Evolutionary conservation across 2,888 invertebrate genomes (phyloP).

Genomic region (Desoria tigrina): DNA sequence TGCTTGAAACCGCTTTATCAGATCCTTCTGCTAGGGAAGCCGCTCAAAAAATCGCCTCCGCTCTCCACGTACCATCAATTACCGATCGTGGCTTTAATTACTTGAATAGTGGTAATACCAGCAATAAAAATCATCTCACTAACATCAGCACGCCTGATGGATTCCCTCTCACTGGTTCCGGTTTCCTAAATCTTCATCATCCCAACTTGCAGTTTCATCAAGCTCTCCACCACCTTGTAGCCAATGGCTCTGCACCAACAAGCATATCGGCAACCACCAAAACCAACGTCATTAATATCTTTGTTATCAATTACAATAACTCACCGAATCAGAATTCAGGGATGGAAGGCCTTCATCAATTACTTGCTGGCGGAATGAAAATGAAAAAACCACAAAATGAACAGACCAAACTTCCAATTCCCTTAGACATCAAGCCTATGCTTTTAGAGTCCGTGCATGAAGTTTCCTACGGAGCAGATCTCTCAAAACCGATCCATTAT

Average conservation of each 20-base stretch:
- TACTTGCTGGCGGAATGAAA: no score
- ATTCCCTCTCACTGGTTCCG: constrained; percentile 50
- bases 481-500: no score
- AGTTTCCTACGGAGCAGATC: no score
- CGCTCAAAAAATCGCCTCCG: constrained; percentile 49
- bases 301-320: constrained; percentile 51
- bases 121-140: constrained; percentile 8
- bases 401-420: constrained; percentile 5
- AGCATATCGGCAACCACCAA: constrained; percentile 52
- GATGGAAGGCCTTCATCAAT: constrained; percentile 1
- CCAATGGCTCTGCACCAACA: constrained; percentile 52
- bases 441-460: constrained; percentile 28
- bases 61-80: constrained; percentile 30
- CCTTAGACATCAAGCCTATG: constrained; percentile 26
- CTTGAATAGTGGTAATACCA: background rate
- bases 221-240: constrained; percentile 52
- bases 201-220: constrained; percentile 54
- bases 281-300: constrained; percentile 53
- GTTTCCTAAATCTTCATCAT: constrained; percentile 49
- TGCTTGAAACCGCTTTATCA: constrained; percentile 47
- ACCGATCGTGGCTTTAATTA: constrained; percentile 18
- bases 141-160: constrained; percentile 47
- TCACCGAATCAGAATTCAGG: constrained; percentile 14
- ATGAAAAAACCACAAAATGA: no score
- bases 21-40: constrained; percentile 48